Percentiles rank a stretch among this genome's conserved stretches.
Conservation (phyloP, 2,113 vertebrate genomes). For the Benitochromis conjunctus region DNA sequence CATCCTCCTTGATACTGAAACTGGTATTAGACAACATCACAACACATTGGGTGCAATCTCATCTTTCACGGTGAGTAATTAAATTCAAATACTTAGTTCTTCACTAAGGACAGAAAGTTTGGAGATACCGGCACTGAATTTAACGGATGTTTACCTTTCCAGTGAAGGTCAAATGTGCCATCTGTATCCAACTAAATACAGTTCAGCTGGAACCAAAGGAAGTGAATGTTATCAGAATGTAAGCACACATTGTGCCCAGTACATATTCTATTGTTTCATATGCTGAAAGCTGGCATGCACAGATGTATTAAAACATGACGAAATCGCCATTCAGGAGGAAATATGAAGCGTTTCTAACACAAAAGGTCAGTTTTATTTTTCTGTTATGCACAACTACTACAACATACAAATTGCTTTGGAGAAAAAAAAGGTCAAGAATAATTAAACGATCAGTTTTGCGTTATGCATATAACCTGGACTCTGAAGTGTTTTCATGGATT, state of each 20-base stretch:
- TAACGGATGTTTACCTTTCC: neutral
- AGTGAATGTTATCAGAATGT: neutral
- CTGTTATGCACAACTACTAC: neutral
- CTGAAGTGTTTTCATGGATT: neutral
- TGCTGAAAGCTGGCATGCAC: neutral
- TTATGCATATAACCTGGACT: neutral
- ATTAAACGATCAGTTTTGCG: neutral
- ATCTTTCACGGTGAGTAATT: neutral
- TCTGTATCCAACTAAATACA: neutral
- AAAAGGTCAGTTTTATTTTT: neutral
- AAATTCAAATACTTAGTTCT: neutral
- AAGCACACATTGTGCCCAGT: neutral
- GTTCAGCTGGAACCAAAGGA: conserved; percentile 14
- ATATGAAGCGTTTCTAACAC: neutral
- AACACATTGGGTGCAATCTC: neutral
- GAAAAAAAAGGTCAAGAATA: neutral
- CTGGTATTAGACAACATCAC: neutral
- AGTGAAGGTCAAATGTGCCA: neutral
- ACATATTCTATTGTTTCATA: neutral
- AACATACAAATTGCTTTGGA: neutral
- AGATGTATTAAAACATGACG: neutral
- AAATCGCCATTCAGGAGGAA: neutral
- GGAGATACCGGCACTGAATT: neutral
- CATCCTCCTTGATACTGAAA: neutral
- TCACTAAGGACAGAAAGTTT: neutral